Base-by-base conservation (phyloP, 2,113 vertebrate genomes). In the Epinephelus fuscoguttatus region DNA sequence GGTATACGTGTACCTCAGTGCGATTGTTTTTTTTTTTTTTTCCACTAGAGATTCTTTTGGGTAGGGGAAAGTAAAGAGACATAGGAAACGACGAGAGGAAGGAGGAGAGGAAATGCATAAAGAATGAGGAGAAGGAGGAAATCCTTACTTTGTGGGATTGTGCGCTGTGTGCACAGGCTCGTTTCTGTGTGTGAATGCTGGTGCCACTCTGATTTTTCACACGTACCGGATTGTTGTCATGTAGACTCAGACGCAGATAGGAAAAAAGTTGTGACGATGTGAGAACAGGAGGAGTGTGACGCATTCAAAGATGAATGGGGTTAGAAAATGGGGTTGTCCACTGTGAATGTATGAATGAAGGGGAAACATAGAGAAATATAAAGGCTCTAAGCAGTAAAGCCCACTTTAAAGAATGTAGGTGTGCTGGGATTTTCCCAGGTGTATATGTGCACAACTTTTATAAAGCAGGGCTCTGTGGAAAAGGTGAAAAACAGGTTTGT, bases 81-180 rank as follows among this genome's bases (percentile, higher is more conserved):
- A 19, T 50, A 6, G 40, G 82, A 80, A 71, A 59, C 1, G 6
- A 50, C 52, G 5, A 72, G 25, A 68, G 30, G 53, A 77, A 78
- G 59, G 75, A 61, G 33, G 50, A 57, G n/a, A 88, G 87, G 84
- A 75, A 80, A 60, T 64, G 73, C 84, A 63, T 7, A 11, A 59
- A 57, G 68, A 63, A 75, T 57, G 49, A 64, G 78, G 42, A 70
- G 18, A 69, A n/a, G 37, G 30, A 84, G 82, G 75, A 90, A 75
- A 79, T 89, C 81, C 79, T 70, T 12, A 50, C 15, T 81, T 27
- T 75, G 63, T 88, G 59, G 55, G 69, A 67, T 61, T 17, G 59
- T 56, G 33, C 5, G 1, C 33, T 37, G 17, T 52, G 25, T 21
- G 21, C 4, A 49, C 14, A 42, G 12, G 19, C 33, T 47, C 25